Evolutionary conservation across 1,140 invertebrate species (phyloP).

Genomic region (Thalassaphorura encarpata): DNA sequence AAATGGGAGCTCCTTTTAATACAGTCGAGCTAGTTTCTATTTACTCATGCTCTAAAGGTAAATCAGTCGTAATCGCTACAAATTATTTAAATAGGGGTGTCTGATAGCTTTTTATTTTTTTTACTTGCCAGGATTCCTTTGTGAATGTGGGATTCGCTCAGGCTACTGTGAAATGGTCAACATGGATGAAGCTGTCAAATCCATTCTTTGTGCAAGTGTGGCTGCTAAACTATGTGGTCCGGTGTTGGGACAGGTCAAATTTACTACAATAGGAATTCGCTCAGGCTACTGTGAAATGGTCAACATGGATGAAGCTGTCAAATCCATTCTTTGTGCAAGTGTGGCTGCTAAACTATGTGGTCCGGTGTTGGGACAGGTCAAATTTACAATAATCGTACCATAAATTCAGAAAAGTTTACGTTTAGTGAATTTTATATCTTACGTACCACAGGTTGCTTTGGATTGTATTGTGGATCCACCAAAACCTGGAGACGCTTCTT

Average conservation of each 20-base stretch:
- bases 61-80: no score
- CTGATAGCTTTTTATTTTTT: not conserved
- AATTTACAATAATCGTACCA: not conserved
- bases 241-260: conserved; percentile 47
- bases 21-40: conserved; percentile 85
- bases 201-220: conserved; percentile 49
- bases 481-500: conserved; percentile 46
- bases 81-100: no score
- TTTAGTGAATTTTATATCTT: not conserved
- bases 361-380: conserved; percentile 43
- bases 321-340: conserved; percentile 48
- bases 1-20: conserved; percentile 77
- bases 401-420: not conserved
- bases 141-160: conserved; percentile 41
- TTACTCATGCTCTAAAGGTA: conserved; percentile 92
- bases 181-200: conserved; percentile 47
- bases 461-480: conserved; percentile 55
- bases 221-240: conserved; percentile 57
- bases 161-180: conserved; percentile 55
- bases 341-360: conserved; percentile 57
- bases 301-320: conserved; percentile 50
- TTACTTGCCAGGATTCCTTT: conserved; percentile 3
- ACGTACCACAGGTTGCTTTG: conserved; percentile 44
- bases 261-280: not conserved
- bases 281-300: not conserved